Percentiles rank a stretch among this genome's conserved stretches.
Conservation (phyloP, 1,140 invertebrate species). For the Drosophila watanabei region DNA sequence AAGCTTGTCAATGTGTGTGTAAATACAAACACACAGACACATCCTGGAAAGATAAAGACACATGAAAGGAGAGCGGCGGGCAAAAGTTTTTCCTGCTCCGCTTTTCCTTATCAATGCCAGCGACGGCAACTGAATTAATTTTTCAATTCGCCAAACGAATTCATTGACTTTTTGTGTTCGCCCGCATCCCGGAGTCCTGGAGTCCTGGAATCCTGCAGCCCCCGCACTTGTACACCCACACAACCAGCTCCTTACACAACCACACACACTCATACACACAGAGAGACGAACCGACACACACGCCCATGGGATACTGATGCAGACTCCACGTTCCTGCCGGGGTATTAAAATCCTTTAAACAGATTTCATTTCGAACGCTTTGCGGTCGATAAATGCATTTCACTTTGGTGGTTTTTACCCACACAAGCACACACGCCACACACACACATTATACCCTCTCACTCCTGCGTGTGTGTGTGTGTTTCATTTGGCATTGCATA, state of each 20-base stretch:
- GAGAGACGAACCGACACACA: conserved; percentile 7
- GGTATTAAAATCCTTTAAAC: conserved; percentile 85
- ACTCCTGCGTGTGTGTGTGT: conserved; percentile 11
- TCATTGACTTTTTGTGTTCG: conserved; percentile 83
- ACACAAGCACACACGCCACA: conserved; percentile 26
- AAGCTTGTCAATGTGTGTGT: conserved; percentile 62
- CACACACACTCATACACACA: conserved; percentile 4
- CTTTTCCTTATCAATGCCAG: conserved; percentile 77
- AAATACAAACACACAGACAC: conserved; percentile 33
- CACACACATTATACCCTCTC: conserved; percentile 8
- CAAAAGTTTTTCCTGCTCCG: conserved; percentile 71
- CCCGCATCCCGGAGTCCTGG: conserved; percentile 19
- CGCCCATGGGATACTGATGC: conserved; percentile 24
- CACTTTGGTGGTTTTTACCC: conserved; percentile 80
- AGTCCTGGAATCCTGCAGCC: conserved; percentile 1
- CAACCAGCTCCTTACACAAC: conserved; percentile 13
- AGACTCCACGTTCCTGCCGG: conserved; percentile 74
- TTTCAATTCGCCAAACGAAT: conserved; percentile 85
- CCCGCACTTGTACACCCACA: conserved; percentile 9
- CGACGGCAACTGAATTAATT: conserved; percentile 83
- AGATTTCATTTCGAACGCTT: conserved; percentile 85
- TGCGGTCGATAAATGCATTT: conserved; percentile 84
- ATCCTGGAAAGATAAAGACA: conserved; percentile 62
- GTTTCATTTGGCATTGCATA: conserved; percentile 76
- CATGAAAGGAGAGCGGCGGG: conserved; percentile 68